These are phyloP conservation scores for Cataglyphis albicans DNA, from an alignment of 2,888 invertebrate species.

Conservation along the genomic window DNA sequence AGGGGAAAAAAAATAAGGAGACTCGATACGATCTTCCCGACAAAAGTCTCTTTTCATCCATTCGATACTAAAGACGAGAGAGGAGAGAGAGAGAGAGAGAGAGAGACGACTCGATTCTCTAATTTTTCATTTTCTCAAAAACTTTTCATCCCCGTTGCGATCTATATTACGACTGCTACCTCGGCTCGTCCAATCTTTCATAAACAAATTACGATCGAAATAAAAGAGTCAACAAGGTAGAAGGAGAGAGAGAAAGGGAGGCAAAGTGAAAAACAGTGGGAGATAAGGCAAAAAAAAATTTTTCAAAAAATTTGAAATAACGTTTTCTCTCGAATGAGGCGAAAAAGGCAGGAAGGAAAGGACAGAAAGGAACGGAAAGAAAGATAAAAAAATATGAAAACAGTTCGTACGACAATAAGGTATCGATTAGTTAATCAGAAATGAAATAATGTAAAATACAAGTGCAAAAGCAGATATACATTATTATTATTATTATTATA, in stretches of 20 bases:
- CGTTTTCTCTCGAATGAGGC: constrained; percentile 36
- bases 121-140: constrained; percentile 7
- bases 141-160: background rate
- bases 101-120: background rate
- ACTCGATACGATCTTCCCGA: constrained; percentile 22
- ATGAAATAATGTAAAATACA: constrained; percentile 85
- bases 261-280: background rate
- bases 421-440: constrained; percentile 85
- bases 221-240: background rate
- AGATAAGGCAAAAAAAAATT: constrained; percentile 4
- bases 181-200: constrained; percentile 25
- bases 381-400: constrained; percentile 73
- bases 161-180: constrained; percentile 6
- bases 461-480: constrained; percentile 84
- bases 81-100: background rate
- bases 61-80: constrained; percentile 1
- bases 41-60: constrained; percentile 33
- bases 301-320: constrained; percentile 3
- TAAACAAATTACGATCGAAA: constrained; percentile 37
- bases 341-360: constrained; percentile 8
- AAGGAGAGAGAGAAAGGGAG: background rate
- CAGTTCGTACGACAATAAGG: constrained; percentile 86
- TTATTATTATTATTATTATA: constrained; percentile 62
- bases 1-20: constrained; percentile 13
- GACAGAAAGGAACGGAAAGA: background rate